Evolutionary conservation across 2,797 vertebrate species (phyloP).

Genomic region (Paguma larvata): DNA sequence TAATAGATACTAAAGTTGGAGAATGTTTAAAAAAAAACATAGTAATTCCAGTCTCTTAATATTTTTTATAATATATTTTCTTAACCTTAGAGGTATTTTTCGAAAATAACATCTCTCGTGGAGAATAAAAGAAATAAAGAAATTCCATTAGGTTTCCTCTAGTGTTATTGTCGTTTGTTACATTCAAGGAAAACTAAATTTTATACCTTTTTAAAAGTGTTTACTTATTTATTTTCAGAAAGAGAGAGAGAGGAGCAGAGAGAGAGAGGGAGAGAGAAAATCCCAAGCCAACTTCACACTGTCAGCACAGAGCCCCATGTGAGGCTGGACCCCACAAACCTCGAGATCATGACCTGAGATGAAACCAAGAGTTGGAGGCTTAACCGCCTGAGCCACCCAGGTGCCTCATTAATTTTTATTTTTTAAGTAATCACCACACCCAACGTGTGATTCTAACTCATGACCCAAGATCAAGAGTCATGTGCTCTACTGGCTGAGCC

Average conservation of each 20-base stretch:
- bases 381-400: no score
- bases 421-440: background rate
- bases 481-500: background rate
- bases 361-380: no score
- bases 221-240: no score
- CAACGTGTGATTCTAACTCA: background rate
- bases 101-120: conserved; percentile 31
- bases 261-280: no score
- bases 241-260: no score
- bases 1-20: conserved; percentile 58
- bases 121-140: conserved; percentile 12
- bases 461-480: background rate
- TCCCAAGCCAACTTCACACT: no score
- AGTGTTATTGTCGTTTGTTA: conserved; percentile 46
- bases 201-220: background rate
- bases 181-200: conserved; percentile 33
- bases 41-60: background rate
- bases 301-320: no score
- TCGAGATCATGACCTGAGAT: no score
- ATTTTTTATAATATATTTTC: conserved; percentile 49
- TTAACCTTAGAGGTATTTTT: conserved; percentile 25
- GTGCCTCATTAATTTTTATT: background rate
- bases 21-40: conserved; percentile 37
- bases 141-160: conserved; percentile 50
- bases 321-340: no score